Percentiles rank a stretch among this genome's conserved stretches.
Evolutionary conservation across 2,113 vertebrate species (phyloP).

Genomic region (Datnioides undecimradiatus): DNA sequence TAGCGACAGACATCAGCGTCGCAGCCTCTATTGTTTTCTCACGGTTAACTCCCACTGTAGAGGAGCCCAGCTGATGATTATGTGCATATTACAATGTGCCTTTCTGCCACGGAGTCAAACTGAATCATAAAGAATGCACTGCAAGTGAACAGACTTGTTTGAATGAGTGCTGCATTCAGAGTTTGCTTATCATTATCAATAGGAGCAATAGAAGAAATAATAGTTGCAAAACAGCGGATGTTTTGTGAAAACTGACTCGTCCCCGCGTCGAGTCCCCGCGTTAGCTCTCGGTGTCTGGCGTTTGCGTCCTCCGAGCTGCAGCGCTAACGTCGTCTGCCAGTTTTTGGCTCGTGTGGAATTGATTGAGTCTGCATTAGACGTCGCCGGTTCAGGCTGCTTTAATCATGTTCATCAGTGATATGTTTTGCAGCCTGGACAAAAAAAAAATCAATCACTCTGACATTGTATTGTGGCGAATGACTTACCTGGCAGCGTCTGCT

Average conservation of each 20-base stretch:
- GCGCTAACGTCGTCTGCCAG: background rate
- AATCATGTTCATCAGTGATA: slow-evolving; percentile 4
- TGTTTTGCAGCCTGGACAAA: slow-evolving; percentile 27
- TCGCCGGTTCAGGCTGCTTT: slow-evolving; percentile 7
- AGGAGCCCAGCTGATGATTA: background rate
- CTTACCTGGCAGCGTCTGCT: slow-evolving; percentile 15
- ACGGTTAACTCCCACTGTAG: background rate
- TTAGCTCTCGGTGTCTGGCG: background rate
- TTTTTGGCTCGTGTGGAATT: slow-evolving; percentile 5
- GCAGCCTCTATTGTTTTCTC: slow-evolving; percentile 18
- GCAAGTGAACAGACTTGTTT: background rate
- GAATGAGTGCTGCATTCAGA: background rate
- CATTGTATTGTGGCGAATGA: slow-evolving; percentile 13
- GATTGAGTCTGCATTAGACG: background rate
- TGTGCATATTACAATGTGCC: background rate
- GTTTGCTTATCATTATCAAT: background rate
- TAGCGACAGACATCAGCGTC: slow-evolving; percentile 11
- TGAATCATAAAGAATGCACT: background rate
- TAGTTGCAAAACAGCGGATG: background rate
- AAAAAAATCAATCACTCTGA: slow-evolving; percentile 44
- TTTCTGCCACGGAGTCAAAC: background rate
- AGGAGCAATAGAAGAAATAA: background rate
- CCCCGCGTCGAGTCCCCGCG: background rate
- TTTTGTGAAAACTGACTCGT: background rate
- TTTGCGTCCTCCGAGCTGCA: background rate